Conservation (phyloP, 2,888 invertebrate genomes). For the Xestia ashworthii region DNA sequence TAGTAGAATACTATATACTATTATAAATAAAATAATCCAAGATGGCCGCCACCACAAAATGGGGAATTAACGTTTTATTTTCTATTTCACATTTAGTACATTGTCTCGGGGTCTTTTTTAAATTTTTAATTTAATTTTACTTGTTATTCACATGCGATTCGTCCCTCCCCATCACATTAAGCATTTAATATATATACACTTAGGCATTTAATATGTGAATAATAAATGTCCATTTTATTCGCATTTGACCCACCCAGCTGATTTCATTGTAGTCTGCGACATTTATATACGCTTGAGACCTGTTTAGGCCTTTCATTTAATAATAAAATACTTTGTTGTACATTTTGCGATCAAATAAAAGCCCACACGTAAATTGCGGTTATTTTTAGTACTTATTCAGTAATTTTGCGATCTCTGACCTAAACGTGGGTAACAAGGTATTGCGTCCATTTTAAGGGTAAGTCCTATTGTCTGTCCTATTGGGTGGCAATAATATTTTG, state of each 20-base stretch:
- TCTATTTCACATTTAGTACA: too few species aligned
- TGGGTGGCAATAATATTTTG: neutral
- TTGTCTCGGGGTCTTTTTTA: too few species aligned
- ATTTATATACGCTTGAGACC: conserved; percentile 13
- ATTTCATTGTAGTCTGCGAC: conserved; percentile 11
- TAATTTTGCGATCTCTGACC: neutral
- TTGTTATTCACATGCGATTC: too few species aligned
- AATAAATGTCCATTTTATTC: neutral
- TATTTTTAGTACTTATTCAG: neutral
- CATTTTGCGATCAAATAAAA: conserved; percentile 14
- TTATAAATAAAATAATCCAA: too few species aligned
- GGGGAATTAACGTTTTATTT: too few species aligned
- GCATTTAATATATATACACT: too few species aligned
- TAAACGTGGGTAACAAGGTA: neutral
- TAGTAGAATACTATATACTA: too few species aligned
- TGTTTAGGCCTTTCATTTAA: conserved; percentile 1
- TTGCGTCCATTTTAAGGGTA: neutral
- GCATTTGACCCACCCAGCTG: neutral
- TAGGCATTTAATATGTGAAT: too few species aligned
- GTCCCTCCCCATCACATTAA: too few species aligned
- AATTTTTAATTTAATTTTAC: too few species aligned
- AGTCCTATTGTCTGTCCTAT: neutral
- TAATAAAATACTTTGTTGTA: conserved; percentile 30
- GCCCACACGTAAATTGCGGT: conserved; percentile 17
- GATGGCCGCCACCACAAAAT: too few species aligned